Percentiles rank a stretch among this genome's conserved stretches.
phyloP scores from a whole-genome alignment of 1,140 invertebrate genomes.

The Hirudo medicinalis region DNA sequence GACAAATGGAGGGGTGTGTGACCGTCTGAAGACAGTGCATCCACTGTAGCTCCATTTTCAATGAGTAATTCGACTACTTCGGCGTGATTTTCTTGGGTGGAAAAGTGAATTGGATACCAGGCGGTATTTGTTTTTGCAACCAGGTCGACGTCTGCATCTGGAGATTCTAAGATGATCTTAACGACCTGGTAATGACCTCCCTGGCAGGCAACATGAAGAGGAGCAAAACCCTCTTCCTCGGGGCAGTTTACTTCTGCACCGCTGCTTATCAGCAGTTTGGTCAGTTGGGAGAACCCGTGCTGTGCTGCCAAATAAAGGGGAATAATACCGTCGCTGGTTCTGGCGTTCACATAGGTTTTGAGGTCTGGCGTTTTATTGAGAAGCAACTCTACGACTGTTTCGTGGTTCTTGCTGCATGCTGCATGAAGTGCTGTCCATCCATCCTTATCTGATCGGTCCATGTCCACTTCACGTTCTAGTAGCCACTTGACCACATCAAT shows the following conservation, averaged over 20 bases:
- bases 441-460: constrained; percentile 18
- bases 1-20: constrained; percentile 33
- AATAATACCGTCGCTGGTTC: constrained; percentile 19
- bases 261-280: neutral
- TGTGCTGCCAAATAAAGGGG: constrained; percentile 21
- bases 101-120: constrained; percentile 22
- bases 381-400: constrained; percentile 16
- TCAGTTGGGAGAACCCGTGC: constrained; percentile 16
- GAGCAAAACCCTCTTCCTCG: constrained; percentile 23
- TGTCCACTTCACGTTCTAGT: constrained; percentile 4
- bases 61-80: constrained; percentile 20
- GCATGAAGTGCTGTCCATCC: constrained; percentile 23
- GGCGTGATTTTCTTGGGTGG: constrained; percentile 19
- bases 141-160: constrained; percentile 13
- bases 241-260: constrained; percentile 16
- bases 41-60: constrained; percentile 44
- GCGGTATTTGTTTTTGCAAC: neutral
- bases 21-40: constrained; percentile 34
- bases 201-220: constrained; percentile 24
- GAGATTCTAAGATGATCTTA: constrained; percentile 40
- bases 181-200: constrained; percentile 42
- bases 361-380: neutral
- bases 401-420: constrained; percentile 20
- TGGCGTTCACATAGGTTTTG: constrained; percentile 12
- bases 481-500: constrained; percentile 5